Base-by-base conservation (phyloP, 2,113 vertebrate genomes). In the Mustela lutreola region DNA sequence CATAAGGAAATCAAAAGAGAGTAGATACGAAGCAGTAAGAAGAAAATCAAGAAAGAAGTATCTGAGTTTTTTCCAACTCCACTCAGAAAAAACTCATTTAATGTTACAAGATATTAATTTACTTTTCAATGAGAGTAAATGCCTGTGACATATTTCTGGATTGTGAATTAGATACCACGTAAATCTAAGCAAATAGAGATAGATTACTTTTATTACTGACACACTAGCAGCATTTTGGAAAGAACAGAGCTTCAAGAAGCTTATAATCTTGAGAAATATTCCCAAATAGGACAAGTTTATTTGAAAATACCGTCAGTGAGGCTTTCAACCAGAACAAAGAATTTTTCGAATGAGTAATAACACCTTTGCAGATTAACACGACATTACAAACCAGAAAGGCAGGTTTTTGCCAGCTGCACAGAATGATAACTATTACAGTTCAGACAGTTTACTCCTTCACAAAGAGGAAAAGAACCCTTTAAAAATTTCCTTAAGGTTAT, bases 251-350 rank as follows among this genome's bases (percentile, higher is more conserved):
- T 98, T 87, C 22, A 24, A 96, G 26, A 97, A 80, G 45, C 67
- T 98, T 98, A 89, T 82, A 97, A 97, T 97, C 97, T 97, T 71
- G 11, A 83, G 83, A 97, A 94, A 97, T 97, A 98, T 91, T 95
- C 78, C 4, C 45, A 96, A 96, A 73, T 50, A 97, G 78, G 83
- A 84, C 86, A 97, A 93, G 89, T 95, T 98, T 91, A 97, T 97
- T 97, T 97, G 89, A 98, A 98, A 98, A 98, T 95, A 92, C 60
- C 86, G 97, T 94, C 89, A 91, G 67, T 75, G 96, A 75, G 21
- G 36, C 96, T 98, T 99, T 98, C 95, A 98, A 95, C 73, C 96
- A 90, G 98, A 99, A 99, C 98, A 98, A 99, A 98, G 98, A 98
- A 98, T 98, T 97, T 85, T 93, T 98, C 65, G 11, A 97, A 97